Percentiles rank a stretch among this genome's conserved stretches.
phyloP scores from a whole-genome alignment of 2,888 invertebrate species.

The Cataglyphis albicans region DNA sequence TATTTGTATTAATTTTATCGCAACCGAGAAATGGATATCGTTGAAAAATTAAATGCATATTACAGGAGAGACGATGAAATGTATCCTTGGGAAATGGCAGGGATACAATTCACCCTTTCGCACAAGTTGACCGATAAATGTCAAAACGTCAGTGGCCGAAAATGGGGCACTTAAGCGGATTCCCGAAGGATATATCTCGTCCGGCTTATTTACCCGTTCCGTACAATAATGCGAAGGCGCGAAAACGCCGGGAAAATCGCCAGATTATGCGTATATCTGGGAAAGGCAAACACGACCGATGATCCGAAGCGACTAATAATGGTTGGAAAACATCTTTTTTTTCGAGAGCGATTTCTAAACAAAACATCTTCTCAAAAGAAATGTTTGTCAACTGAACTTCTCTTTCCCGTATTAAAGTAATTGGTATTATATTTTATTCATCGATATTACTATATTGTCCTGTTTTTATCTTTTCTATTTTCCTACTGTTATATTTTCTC shows the following conservation, averaged over 20 bases:
- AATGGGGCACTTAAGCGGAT: slow-evolving; percentile 76
- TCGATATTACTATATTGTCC: not conserved
- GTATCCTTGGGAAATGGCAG: slow-evolving; percentile 13
- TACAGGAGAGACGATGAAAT: not conserved
- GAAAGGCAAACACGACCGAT: slow-evolving; percentile 68
- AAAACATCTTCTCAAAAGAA: not conserved
- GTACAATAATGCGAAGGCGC: slow-evolving; percentile 44
- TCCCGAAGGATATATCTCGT: slow-evolving; percentile 48
- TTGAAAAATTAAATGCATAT: slow-evolving; percentile 8
- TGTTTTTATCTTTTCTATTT: not conserved
- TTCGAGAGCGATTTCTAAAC: slow-evolving; percentile 1
- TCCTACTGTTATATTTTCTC: not conserved
- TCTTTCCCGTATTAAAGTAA: not conserved
- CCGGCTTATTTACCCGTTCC: slow-evolving; percentile 46
- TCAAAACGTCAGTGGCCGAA: slow-evolving; percentile 66
- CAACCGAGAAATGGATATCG: not conserved
- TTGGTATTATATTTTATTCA: not conserved
- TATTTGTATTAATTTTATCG: not conserved
- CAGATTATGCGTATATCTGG: slow-evolving; percentile 68
- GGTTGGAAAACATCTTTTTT: not conserved
- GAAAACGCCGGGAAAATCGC: slow-evolving; percentile 48
- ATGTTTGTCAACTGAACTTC: not conserved
- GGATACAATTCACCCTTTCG: slow-evolving; percentile 54
- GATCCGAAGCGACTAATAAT: slow-evolving; percentile 34
- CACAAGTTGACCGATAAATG: slow-evolving; percentile 57